phyloP scores from a whole-genome alignment of 2,888 invertebrate species.

The Chydorus sphaericus region DNA sequence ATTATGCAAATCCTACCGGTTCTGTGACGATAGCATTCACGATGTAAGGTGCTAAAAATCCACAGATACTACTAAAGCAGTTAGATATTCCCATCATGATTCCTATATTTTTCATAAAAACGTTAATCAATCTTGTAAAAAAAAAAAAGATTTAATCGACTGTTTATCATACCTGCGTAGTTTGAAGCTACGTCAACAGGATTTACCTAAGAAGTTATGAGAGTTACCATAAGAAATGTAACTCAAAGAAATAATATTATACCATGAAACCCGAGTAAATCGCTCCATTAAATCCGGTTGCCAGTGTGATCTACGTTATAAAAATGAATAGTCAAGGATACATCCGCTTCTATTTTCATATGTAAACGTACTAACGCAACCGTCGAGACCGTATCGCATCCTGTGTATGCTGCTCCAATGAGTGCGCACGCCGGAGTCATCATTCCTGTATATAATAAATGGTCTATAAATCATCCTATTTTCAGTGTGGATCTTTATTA shows the following conservation, averaged over 20 bases:
- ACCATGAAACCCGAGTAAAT: slow-evolving; percentile 23
- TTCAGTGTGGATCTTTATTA: no score
- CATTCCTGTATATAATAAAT: slow-evolving; percentile 17
- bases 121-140: no score
- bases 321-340: no score
- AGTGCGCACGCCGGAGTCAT: slow-evolving; percentile 46
- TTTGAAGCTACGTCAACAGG: slow-evolving; percentile 1
- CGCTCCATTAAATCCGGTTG: slow-evolving; percentile 42
- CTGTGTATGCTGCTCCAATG: slow-evolving; percentile 43
- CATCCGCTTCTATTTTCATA: no score
- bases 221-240: no score
- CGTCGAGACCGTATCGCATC: slow-evolving; percentile 21
- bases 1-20: no score
- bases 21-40: neutral
- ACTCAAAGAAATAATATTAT: neutral
- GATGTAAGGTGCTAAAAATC: slow-evolving; percentile 7
- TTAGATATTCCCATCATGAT: slow-evolving; percentile 6
- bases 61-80: neutral
- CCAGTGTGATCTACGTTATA: neutral
- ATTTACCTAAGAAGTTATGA: slow-evolving; percentile 6
- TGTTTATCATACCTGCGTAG: slow-evolving; percentile 1
- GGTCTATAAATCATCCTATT: no score
- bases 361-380: slow-evolving; percentile 29
- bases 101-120: no score
- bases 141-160: no score